phyloP scores from a whole-genome alignment of 2,888 invertebrate genomes.

The Tachina lurida region DNA sequence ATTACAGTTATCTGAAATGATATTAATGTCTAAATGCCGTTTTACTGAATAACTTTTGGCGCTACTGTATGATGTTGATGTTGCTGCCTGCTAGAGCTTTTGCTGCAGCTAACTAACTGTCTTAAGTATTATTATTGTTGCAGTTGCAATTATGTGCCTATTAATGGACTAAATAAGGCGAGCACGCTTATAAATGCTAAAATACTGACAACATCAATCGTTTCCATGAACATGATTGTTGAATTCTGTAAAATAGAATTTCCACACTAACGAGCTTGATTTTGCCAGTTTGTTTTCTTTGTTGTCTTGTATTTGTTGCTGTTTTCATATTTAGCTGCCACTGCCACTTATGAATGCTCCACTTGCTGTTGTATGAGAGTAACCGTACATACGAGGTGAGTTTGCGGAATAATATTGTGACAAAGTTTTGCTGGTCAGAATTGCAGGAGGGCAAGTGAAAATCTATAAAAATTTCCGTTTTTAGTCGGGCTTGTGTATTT shows the following conservation, averaged over 20 bases:
- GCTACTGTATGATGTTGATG: constrained; percentile 64
- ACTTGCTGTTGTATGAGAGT: constrained; percentile 54
- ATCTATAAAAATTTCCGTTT: too few species aligned
- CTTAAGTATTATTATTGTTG: constrained; percentile 64
- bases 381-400: not conserved
- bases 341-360: constrained; percentile 69
- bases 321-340: constrained; percentile 64
- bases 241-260: constrained; percentile 66
- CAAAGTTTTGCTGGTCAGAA: not conserved
- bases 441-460: too few species aligned
- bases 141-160: constrained; percentile 74
- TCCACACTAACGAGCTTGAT: constrained; percentile 70
- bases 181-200: constrained; percentile 72
- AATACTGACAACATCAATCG: constrained; percentile 74
- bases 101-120: constrained; percentile 60
- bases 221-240: constrained; percentile 70
- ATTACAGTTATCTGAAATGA: constrained; percentile 73
- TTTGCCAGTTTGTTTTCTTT: constrained; percentile 18
- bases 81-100: constrained; percentile 56
- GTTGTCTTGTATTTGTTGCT: constrained; percentile 26
- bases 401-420: not conserved
- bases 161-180: constrained; percentile 74
- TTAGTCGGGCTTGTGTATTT: too few species aligned
- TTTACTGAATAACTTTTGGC: constrained; percentile 69
- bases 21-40: constrained; percentile 78